These are phyloP conservation scores for Leptosomus discolor DNA, from an alignment of 2,113 vertebrate species.

Conservation along the genomic window DNA sequence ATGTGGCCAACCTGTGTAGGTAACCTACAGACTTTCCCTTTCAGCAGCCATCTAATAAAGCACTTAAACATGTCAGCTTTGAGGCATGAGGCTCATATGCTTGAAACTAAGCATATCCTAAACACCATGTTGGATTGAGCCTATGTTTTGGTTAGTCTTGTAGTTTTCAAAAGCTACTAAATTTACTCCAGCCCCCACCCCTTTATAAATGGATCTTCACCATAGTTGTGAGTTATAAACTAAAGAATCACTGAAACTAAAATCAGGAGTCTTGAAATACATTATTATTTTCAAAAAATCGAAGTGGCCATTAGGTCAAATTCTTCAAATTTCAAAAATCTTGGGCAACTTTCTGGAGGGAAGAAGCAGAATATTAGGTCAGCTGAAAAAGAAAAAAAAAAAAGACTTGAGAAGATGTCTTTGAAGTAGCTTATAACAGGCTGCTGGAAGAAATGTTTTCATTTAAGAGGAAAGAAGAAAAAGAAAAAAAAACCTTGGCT, in stretches of 20 bases:
- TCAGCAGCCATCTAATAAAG: neutral
- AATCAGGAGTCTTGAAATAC: neutral
- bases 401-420: neutral
- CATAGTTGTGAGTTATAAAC: neutral
- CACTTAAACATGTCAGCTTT: rapidly evolving
- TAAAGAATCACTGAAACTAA: neutral
- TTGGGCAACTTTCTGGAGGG: neutral
- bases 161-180: neutral
- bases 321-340: neutral
- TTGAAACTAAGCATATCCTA: neutral
- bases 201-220: neutral
- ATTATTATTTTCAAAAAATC: neutral
- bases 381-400: neutral
- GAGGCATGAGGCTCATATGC: neutral
- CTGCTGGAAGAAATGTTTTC: neutral
- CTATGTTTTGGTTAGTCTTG: neutral
- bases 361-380: neutral
- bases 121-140: neutral
- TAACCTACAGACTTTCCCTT: neutral
- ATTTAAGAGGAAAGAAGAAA: neutral
- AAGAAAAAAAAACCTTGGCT: neutral
- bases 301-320: neutral
- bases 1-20: neutral
- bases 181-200: neutral
- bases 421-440: constrained; percentile 17